phyloP scores from a whole-genome alignment of 1,140 invertebrate genomes.

The Delia radicum region DNA sequence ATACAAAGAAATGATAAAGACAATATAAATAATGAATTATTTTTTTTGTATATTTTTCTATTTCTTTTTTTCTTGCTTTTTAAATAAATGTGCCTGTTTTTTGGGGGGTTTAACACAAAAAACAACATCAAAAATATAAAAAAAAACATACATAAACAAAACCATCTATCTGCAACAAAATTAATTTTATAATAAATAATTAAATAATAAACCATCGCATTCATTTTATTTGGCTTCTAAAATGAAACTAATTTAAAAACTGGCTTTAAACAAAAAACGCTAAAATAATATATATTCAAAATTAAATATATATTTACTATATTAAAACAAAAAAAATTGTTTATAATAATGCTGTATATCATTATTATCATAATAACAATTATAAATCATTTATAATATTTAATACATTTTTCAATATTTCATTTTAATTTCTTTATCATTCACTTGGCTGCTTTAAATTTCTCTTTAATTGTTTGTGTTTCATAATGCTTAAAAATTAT shows the following conservation, averaged over 20 bases:
- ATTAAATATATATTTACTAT: background rate
- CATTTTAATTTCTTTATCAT: background rate
- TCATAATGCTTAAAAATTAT: background rate
- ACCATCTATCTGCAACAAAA: background rate
- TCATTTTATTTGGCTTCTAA: background rate
- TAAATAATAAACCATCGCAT: background rate
- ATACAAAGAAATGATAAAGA: background rate
- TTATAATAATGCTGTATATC: background rate
- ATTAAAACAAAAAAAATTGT: background rate
- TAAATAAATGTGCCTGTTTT: slow-evolving; percentile 30
- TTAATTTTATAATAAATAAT: background rate
- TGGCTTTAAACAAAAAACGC: background rate
- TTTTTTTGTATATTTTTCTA: slow-evolving; percentile 33
- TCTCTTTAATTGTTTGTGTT: background rate
- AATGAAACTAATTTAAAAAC: background rate
- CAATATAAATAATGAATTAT: slow-evolving; percentile 29
- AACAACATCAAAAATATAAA: slow-evolving; percentile 11
- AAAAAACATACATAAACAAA: slow-evolving; percentile 15
- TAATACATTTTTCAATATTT: background rate
- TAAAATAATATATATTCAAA: background rate
- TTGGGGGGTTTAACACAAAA: slow-evolving; percentile 28
- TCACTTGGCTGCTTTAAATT: background rate
- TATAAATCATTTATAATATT: background rate
- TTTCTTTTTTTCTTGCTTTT: slow-evolving; percentile 33
- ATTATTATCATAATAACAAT: background rate